These are phyloP conservation scores for Eustalomyia histrio DNA, from an alignment of 2,888 invertebrate genomes.

Conservation along the genomic window DNA sequence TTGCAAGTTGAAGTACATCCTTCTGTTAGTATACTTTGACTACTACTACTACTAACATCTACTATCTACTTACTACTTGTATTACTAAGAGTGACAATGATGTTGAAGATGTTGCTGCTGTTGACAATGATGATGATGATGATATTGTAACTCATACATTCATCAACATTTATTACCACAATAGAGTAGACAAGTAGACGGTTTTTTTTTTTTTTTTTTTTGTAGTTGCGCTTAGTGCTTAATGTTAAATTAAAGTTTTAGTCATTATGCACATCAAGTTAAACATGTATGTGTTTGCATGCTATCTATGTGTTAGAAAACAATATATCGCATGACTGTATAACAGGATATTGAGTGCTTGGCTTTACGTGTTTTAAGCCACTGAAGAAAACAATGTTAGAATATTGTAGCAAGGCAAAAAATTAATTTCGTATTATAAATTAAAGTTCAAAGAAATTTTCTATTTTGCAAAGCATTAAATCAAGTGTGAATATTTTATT, in stretches of 20 bases:
- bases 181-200: constrained; percentile 33
- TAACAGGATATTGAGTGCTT: background rate
- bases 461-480: background rate
- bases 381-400: background rate
- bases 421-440: background rate
- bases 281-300: background rate
- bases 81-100: constrained; percentile 17
- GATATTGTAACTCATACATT: constrained; percentile 40
- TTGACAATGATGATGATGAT: constrained; percentile 6
- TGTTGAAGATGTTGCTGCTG: constrained; percentile 19
- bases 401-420: background rate
- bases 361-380: background rate
- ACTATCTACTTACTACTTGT: constrained; percentile 19
- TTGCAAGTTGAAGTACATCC: constrained; percentile 47
- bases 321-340: background rate
- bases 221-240: constrained; percentile 10
- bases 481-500: no score
- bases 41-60: constrained; percentile 13
- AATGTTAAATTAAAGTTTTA: constrained; percentile 43
- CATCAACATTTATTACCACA: constrained; percentile 35
- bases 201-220: constrained; percentile 4
- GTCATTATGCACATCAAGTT: constrained; percentile 13
- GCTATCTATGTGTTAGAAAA: background rate
- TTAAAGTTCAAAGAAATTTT: background rate
- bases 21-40: constrained; percentile 12